Percentiles rank a stretch among this genome's conserved stretches.
phyloP scores from a whole-genome alignment of 1,140 invertebrate species.

The Rhynchophorus ferrugineus region DNA sequence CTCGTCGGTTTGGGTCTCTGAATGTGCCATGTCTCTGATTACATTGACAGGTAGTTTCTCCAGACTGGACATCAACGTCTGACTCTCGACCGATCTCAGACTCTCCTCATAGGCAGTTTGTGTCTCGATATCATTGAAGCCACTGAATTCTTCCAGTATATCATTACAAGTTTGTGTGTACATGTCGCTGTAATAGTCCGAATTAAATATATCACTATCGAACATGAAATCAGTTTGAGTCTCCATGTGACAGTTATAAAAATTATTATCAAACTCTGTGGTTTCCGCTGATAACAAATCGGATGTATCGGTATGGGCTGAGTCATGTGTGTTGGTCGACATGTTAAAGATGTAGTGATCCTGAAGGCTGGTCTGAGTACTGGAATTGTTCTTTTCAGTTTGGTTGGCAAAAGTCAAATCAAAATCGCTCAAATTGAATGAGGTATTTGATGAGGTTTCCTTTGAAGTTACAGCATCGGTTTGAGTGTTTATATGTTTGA shows the following conservation, averaged over 20 bases:
- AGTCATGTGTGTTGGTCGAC: constrained; percentile 27
- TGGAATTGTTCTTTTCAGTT: constrained; percentile 35
- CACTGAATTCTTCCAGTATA: constrained; percentile 44
- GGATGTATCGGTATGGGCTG: constrained; percentile 29
- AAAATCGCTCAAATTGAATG: constrained; percentile 28
- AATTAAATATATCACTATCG: constrained; percentile 33
- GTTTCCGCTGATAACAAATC: constrained; percentile 26
- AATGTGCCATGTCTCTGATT: constrained; percentile 30
- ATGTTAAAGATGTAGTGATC: constrained; percentile 17
- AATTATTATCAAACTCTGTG: constrained; percentile 36
- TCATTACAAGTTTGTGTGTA: constrained; percentile 56
- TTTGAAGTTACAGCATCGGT: constrained; percentile 25
- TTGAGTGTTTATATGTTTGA: constrained; percentile 31
- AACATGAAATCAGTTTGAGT: constrained; percentile 50
- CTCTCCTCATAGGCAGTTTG: constrained; percentile 45
- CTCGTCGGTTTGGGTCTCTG: constrained; percentile 39
- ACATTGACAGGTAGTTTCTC: constrained; percentile 17
- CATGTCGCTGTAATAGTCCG: constrained; percentile 46
- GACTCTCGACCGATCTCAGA: constrained; percentile 37
- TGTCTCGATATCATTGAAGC: constrained; percentile 52
- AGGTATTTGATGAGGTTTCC: constrained; percentile 35
- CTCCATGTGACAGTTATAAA: constrained; percentile 48
- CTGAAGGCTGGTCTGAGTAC: constrained; percentile 30
- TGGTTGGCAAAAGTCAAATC: constrained; percentile 19
- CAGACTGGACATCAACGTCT: constrained; percentile 32